phyloP scores from a whole-genome alignment of 35 echinoderm and acorn worm genomes.

The Heliocidaris erythrogramma region DNA sequence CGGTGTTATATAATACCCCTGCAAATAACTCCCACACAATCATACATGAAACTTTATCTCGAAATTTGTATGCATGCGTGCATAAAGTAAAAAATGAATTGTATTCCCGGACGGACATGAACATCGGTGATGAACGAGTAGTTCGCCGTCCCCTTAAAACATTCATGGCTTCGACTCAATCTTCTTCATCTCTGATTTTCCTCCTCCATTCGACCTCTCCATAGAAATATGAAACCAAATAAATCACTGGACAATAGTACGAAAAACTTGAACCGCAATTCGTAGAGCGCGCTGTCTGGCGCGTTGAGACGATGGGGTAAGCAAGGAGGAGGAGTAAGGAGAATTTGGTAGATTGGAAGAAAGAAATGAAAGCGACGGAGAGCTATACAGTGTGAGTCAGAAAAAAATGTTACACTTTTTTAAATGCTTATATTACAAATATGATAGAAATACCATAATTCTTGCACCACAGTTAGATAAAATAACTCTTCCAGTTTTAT shows the following conservation, averaged over 20 bases:
- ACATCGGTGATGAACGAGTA: not conserved
- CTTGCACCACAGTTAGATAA: too few species aligned
- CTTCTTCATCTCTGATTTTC: constrained; percentile 2
- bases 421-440: too few species aligned
- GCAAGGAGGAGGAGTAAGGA: not conserved
- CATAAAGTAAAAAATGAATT: not conserved
- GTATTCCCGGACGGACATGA: not conserved
- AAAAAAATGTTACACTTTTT: too few species aligned
- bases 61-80: constrained; percentile 15
- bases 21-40: constrained; percentile 2
- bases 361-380: not conserved
- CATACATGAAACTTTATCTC: not conserved
- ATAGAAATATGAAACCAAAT: constrained; percentile 19
- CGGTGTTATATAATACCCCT: not conserved
- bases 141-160: not conserved
- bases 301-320: not conserved
- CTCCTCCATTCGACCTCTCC: not conserved
- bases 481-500: too few species aligned
- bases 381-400: not conserved
- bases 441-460: too few species aligned
- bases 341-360: not conserved
- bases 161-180: not conserved
- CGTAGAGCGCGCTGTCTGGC: not conserved
- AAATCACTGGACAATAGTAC: not conserved
- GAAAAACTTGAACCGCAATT: not conserved